phyloP scores from a whole-genome alignment of 2,888 invertebrate species.

The Drosophila macrospina region DNA sequence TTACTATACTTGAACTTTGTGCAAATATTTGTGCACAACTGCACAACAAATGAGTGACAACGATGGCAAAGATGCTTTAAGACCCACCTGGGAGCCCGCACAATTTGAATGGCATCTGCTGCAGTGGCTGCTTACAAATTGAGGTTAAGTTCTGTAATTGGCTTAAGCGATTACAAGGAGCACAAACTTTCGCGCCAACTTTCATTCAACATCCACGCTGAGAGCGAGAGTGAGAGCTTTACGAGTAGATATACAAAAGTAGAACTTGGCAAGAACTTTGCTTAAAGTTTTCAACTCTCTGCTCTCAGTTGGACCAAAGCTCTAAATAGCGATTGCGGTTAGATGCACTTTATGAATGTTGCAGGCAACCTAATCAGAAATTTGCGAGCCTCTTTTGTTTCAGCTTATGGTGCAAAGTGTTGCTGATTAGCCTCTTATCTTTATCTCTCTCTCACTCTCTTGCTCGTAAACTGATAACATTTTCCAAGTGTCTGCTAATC shows the following conservation, averaged over 20 bases:
- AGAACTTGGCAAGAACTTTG: constrained; percentile 20
- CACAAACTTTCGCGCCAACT: constrained; percentile 50
- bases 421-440: constrained; percentile 20
- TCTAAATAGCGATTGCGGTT: constrained; percentile 5
- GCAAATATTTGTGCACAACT: constrained; percentile 47
- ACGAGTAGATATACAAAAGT: constrained; percentile 15
- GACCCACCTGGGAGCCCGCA: background rate
- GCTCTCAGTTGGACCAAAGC: constrained; percentile 1
- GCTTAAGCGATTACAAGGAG: constrained; percentile 68
- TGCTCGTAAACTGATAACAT: background rate
- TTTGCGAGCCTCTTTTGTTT: constrained; percentile 14
- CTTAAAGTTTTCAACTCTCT: constrained; percentile 12
- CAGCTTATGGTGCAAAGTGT: constrained; percentile 15
- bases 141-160: constrained; percentile 78
- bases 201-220: constrained; percentile 11
- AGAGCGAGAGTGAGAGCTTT: constrained; percentile 20
- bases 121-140: constrained; percentile 47
- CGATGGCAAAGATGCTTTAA: constrained; percentile 2
- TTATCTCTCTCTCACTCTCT: background rate
- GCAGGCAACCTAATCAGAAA: constrained; percentile 18
- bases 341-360: constrained; percentile 15
- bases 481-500: background rate
- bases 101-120: constrained; percentile 33
- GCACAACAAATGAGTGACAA: constrained; percentile 57
- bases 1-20: constrained; percentile 28